Evolutionary conservation across 2,797 vertebrate species (phyloP), one percentile per base, ranked within the genome.

Genomic region (Characodon lateralis): DNA sequence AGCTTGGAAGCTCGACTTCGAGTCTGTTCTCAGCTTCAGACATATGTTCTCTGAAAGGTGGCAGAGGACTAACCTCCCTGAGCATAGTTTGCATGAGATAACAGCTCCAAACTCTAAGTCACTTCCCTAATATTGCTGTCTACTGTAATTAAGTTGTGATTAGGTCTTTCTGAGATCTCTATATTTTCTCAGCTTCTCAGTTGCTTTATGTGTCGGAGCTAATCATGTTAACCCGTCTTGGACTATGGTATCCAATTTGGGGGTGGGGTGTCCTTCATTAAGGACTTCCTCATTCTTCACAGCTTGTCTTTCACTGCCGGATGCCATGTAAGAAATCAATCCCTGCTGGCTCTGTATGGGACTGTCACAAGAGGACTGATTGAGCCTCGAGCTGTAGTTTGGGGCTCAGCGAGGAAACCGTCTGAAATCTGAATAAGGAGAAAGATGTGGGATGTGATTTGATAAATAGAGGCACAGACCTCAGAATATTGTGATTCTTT

Each of bases 71-170:
- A 83, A 76, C 79, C 51, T 81, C 89, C 89, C 83, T 18, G 73
- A 81, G 89, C 92, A 76, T 78, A 79, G 58, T 81, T 88, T 72
- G 7, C 70, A 82, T 73, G 65, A 90, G 89, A 93, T 89, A 85
- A 91, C 86, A 71, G 71, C 83, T 80, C 80, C 58, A 86, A 83
- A 82, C 78, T 83, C 83, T 77, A 79, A 88, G 88, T 92, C 86
- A 90, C 89, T 93, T 93, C 88, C 90, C 87, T 81, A 72, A 86
- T 89, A 87, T 92, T 85, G 78, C 58, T 87, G 92, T 93, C 85
- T 89, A 86, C 89, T 91, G 51, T 93, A 94, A 95, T 95, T 94
- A 94, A 89, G 81, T 83, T 81, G 82, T 87, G 91, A 89, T 86
- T n/a, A 84, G 86, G 84, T 79, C 76, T 81, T 83, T 84, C 77